Evolutionary conservation across 1,140 invertebrate species (phyloP).

Genomic region (Spodoptera frugiperda): DNA sequence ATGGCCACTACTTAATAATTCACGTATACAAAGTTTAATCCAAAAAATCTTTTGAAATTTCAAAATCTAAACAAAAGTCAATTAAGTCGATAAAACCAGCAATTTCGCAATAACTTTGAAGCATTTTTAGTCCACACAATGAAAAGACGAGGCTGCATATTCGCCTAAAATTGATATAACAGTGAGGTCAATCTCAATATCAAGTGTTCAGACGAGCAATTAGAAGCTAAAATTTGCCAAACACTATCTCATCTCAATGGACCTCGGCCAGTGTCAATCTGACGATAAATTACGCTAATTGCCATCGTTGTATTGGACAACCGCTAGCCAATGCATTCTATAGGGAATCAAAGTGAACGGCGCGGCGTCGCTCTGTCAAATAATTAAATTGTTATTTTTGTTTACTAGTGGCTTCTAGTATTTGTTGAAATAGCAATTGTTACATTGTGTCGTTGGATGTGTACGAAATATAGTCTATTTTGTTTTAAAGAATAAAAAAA

Average conservation of each 20-base stretch:
- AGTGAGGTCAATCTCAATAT: slow-evolving; percentile 2
- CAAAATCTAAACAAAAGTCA: too few relatives aligned
- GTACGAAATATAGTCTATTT: too few relatives aligned
- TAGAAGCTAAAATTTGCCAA: slow-evolving; percentile 42
- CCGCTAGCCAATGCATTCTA: slow-evolving; percentile 61
- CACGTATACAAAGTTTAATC: too few relatives aligned
- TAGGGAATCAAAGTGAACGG: slow-evolving; percentile 48
- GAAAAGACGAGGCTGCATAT: not conserved
- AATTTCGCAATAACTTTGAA: too few relatives aligned
- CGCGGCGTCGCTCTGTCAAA: not conserved
- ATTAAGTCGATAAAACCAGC: too few relatives aligned
- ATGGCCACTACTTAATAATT: too few relatives aligned
- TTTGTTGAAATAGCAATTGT: not conserved
- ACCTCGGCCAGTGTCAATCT: slow-evolving; percentile 63
- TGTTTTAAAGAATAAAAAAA: too few relatives aligned
- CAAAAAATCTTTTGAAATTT: too few relatives aligned
- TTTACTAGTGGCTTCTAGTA: not conserved
- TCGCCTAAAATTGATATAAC: slow-evolving; percentile 9
- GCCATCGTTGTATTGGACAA: slow-evolving; percentile 75
- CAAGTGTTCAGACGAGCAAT: slow-evolving; percentile 15
- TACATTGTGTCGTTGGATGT: not conserved
- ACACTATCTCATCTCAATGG: slow-evolving; percentile 55
- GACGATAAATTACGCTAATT: slow-evolving; percentile 73
- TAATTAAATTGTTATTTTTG: slow-evolving; percentile 40
- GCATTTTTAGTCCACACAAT: not conserved